Evolutionary conservation across 2,888 invertebrate species (phyloP), one percentile per base, ranked within the genome.

Genomic region (Bugulina stolonifera): DNA sequence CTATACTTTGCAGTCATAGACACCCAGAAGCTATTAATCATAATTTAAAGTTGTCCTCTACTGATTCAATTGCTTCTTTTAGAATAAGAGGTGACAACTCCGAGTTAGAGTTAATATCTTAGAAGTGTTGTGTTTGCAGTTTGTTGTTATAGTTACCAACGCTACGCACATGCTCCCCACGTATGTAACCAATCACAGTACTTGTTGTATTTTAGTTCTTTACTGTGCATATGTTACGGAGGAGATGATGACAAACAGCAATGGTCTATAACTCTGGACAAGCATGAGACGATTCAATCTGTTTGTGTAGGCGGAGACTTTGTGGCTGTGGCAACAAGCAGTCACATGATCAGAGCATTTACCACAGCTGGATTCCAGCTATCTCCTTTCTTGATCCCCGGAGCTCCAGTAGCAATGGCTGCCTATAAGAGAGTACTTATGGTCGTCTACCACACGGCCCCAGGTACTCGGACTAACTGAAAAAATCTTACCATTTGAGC

Each of bases 361-460:
- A 91, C 92, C 2, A 87, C 91, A 18, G 89, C 91, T 84, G 98
- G 98, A 69, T 90, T 92, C 0, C 97, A 98, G 86, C 88, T 90
- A 79, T 91, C 92, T 78, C 84, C 91, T 10, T 85, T 93, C 71
- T 88, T 89, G 0, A 82, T 92, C 70, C 90, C 91, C 0, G 93
- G 93, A 0, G 89, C 90, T 2, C 86, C 91, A 23, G 88, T 94
- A 1, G 87, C 89, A 35, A 85, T 92, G 82, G 85, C 89, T 64
- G 90, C 89, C 0, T 86, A 87, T 75, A 87, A 87, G 54, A 87
- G 89, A 80, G 86, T 87, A 70, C 82, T 93, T 25, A 81, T 90
- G 74, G 86, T 91, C 18, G 89, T 89, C 34, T 86, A 89, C 81
- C 92, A 93, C 79, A 83, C 84, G 58, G 89, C 89, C 73, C 80